Conservation (phyloP, 2,113 vertebrate species). For the Mesembrinibis cayennensis region DNA sequence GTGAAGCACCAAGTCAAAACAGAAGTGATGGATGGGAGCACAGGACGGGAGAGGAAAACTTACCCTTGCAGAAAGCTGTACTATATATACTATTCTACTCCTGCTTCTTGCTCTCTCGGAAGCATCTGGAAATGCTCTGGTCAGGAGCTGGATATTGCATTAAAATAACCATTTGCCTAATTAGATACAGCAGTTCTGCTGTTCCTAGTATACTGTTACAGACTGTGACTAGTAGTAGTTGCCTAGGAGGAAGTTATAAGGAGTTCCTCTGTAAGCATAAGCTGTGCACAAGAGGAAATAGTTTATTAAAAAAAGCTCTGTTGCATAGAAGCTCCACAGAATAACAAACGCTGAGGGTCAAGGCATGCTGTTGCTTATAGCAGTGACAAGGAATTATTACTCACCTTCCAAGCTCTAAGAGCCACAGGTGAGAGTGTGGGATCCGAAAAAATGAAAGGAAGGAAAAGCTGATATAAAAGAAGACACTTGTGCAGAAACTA, state of each 20-base stretch:
- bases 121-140: constrained; percentile 30
- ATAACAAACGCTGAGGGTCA: neutral
- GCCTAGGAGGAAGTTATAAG: neutral
- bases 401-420: neutral
- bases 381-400: neutral
- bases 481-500: neutral
- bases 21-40: neutral
- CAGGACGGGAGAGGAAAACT: neutral
- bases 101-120: neutral
- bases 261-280: neutral
- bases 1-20: neutral
- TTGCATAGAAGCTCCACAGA: neutral
- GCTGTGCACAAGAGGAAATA: neutral
- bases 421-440: neutral
- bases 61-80: neutral
- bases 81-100: neutral
- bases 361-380: neutral
- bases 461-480: neutral
- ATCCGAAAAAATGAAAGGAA: neutral
- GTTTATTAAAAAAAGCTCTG: neutral
- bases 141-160: neutral
- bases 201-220: constrained; percentile 9
- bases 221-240: neutral
- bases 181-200: constrained; percentile 29
- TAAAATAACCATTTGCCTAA: constrained; percentile 7